Percentiles rank a stretch among this genome's conserved stretches.
Conservation (phyloP, 2,113 vertebrate species). For the Malurus cyaneus region DNA sequence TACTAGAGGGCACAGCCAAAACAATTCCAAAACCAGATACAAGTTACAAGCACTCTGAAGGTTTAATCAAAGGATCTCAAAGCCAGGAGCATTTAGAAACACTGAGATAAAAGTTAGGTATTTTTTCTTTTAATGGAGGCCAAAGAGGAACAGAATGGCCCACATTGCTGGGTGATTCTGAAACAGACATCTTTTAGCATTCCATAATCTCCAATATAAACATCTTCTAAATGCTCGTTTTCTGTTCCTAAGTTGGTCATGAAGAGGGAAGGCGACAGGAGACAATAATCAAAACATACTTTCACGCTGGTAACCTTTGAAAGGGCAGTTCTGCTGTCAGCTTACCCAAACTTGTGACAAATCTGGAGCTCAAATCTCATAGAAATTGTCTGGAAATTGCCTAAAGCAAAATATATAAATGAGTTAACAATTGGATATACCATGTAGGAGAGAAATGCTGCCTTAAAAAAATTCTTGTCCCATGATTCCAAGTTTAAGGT, state of each 20-base stretch:
- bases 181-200: not conserved
- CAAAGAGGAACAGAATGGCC: not conserved
- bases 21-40: not conserved
- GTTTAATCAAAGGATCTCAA: not conserved
- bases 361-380: not conserved
- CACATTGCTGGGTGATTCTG: not conserved
- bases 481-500: not conserved
- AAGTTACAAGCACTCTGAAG: not conserved
- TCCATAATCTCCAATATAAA: not conserved
- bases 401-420: not conserved
- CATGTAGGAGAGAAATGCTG: not conserved
- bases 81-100: not conserved
- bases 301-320: not conserved
- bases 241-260: not conserved
- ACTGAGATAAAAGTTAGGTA: not conserved
- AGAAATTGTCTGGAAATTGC: not conserved
- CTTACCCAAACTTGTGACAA: not conserved
- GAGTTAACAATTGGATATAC: not conserved
- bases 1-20: not conserved
- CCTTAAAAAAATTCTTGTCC: not conserved
- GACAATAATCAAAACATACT: not conserved
- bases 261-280: not conserved
- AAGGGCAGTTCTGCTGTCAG: not conserved
- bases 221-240: not conserved
- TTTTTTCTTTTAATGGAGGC: not conserved